A percentile compares a stretch with the other conserved stretches of the same genome.
Evolutionary conservation across 1,140 invertebrate species (phyloP).

Genomic region (Octopus sinensis): DNA sequence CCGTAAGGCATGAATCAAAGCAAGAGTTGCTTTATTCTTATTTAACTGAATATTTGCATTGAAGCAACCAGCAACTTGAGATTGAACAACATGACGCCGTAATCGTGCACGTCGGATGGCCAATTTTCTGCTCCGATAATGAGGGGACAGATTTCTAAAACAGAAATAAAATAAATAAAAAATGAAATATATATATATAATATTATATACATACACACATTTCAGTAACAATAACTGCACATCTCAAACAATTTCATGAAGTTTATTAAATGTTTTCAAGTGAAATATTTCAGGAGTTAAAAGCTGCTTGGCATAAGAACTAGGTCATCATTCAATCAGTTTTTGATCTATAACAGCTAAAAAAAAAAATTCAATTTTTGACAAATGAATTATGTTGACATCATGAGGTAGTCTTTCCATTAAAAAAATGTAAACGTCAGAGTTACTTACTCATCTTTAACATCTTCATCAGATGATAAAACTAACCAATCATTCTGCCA

Average conservation of each 20-base stretch:
- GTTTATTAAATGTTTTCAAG: neutral
- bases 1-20: conserved; percentile 37
- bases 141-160: conserved; percentile 8
- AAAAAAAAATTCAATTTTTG: too few species aligned
- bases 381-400: too few species aligned
- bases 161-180: neutral
- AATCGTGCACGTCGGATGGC: conserved; percentile 41
- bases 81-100: conserved; percentile 47
- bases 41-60: conserved; percentile 27
- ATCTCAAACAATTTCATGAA: neutral
- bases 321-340: too few species aligned
- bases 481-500: conserved; percentile 53
- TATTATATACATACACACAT: too few species aligned
- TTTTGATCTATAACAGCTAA: too few species aligned
- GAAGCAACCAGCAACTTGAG: conserved; percentile 31
- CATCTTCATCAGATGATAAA: conserved; percentile 52
- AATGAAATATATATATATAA: too few species aligned
- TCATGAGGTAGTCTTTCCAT: too few species aligned
- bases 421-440: neutral
- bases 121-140: conserved; percentile 41
- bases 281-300: neutral
- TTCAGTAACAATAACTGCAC: neutral
- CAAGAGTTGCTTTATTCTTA: conserved; percentile 29
- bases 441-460: conserved; percentile 48
- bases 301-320: too few species aligned